Base-by-base conservation (phyloP, 2,113 vertebrate species). In the Pseudorectes ferrugineus region DNA sequence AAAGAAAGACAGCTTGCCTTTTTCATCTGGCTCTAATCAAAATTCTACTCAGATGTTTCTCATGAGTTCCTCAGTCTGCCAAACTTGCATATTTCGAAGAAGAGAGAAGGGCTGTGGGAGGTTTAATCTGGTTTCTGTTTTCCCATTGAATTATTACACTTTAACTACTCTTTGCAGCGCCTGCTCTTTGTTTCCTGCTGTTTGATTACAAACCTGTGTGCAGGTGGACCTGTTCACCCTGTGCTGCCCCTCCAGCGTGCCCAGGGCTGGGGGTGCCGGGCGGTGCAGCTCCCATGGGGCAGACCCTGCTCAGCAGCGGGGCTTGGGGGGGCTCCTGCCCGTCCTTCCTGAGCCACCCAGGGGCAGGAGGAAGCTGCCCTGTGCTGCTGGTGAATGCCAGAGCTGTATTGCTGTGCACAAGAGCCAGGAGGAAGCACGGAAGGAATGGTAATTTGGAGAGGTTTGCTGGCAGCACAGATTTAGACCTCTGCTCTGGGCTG, bases 191-290 rank as follows among this genome's bases (percentile, higher is more conserved):
- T 68, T 76, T 48, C 21, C 4, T 11, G 54, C 12, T 1, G 1
- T 36, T 63, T 22, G 54, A 29, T 55, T 26, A 7, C 40, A 63
- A 24, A n/a, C 25, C 35, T 17, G 28, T 7, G 52, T 4, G 3
- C 7, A 2, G 38, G 35, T 51, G 54, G 40, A 67, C 16, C 33
- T 0, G 0, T 20, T 57, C 7, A 0, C 42, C 12, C 22, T 0
- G 0, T 54, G 13, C 29, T 36, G 23, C 18, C 14, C 23, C 18
- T 54, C 3, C 46, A 20, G 19, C 10, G 4, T 40, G 35, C 25
- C 8, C 31, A 10, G 51, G n/a, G 14, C 38, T 35, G 14, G 52
- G 23, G 1, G 0, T 8, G 23, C 17, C 6, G 2, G 31, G 35
- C 2, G 4, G 15, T 1, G 3, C 33, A n/a, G 18, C 33, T 86